Evolutionary conservation across 2,888 invertebrate genomes (phyloP).

Genomic region (Aethes cnicana): DNA sequence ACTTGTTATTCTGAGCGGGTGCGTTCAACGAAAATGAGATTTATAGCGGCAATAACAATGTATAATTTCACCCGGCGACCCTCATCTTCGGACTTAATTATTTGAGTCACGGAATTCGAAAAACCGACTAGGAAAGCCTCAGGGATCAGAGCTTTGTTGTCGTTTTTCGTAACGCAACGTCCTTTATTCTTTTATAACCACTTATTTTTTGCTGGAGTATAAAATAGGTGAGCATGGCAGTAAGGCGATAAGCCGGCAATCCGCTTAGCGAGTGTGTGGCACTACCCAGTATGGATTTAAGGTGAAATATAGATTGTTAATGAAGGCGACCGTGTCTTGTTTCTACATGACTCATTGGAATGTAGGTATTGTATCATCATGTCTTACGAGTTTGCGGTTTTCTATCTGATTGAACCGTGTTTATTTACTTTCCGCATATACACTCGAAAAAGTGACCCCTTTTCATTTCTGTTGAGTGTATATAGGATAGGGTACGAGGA

Average conservation of each 20-base stretch:
- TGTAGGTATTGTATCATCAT: not conserved
- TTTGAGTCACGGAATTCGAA: slow-evolving; percentile 80
- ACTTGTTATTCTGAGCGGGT: slow-evolving; percentile 69
- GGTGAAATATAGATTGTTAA: slow-evolving; percentile 74
- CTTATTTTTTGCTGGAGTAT: slow-evolving; percentile 70
- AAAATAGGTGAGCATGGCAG: slow-evolving; percentile 68
- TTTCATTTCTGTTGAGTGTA: too few species aligned
- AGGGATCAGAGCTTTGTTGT: slow-evolving; percentile 72
- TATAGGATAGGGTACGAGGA: too few species aligned
- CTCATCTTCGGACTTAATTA: slow-evolving; percentile 75
- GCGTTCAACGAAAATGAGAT: slow-evolving; percentile 72
- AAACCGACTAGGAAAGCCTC: slow-evolving; percentile 69
- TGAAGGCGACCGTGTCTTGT: slow-evolving; percentile 47
- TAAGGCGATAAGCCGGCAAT: slow-evolving; percentile 77
- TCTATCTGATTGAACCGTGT: too few species aligned
- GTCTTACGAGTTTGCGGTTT: not conserved
- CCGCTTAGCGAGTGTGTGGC: slow-evolving; percentile 71
- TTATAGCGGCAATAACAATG: slow-evolving; percentile 78
- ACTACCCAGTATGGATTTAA: slow-evolving; percentile 62
- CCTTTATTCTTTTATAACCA: slow-evolving; percentile 60
- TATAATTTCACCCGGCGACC: slow-evolving; percentile 74
- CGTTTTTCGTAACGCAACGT: slow-evolving; percentile 58
- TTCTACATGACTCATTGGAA: slow-evolving; percentile 1
- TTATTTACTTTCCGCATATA: too few species aligned
- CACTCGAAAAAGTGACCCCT: too few species aligned